Percentiles rank a stretch among this genome's conserved stretches.
Conservation (phyloP, 2,888 invertebrate genomes). For the Platypus cylindrus region DNA sequence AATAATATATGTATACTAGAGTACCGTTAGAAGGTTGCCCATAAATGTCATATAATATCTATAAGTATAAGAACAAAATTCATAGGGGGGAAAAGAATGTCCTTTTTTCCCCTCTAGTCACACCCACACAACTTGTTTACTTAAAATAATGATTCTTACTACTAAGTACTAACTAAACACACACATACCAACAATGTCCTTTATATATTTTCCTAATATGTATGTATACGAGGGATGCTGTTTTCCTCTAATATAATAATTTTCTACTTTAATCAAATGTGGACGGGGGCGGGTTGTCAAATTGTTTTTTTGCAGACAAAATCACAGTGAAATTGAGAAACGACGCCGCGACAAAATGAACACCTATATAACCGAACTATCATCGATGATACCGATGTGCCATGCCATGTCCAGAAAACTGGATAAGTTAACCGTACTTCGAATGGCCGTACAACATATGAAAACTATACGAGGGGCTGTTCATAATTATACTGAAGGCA, state of each 20-base stretch:
- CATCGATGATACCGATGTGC: constrained; percentile 87
- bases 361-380: constrained; percentile 81
- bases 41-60: neutral
- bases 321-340: constrained; percentile 95
- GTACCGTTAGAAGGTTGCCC: neutral
- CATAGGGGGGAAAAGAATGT: no score
- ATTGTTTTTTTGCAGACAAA: constrained; percentile 56
- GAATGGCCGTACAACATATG: constrained; percentile 90
- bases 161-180: no score
- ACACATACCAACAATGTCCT: no score
- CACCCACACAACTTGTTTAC: constrained; percentile 1
- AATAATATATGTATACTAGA: no score
- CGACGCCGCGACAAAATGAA: constrained; percentile 93
- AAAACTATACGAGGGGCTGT: constrained; percentile 64
- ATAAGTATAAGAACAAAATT: no score
- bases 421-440: constrained; percentile 80
- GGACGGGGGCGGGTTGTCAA: no score
- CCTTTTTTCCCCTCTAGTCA: no score
- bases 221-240: no score
- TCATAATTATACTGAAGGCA: constrained; percentile 60
- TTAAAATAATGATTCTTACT: no score
- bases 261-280: no score
- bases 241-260: no score
- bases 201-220: no score
- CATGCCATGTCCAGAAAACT: constrained; percentile 84